A percentile compares a stretch with the other conserved stretches of the same genome.
Conservation (phyloP, 2,797 vertebrate species). For the Acanthurus tractus region DNA sequence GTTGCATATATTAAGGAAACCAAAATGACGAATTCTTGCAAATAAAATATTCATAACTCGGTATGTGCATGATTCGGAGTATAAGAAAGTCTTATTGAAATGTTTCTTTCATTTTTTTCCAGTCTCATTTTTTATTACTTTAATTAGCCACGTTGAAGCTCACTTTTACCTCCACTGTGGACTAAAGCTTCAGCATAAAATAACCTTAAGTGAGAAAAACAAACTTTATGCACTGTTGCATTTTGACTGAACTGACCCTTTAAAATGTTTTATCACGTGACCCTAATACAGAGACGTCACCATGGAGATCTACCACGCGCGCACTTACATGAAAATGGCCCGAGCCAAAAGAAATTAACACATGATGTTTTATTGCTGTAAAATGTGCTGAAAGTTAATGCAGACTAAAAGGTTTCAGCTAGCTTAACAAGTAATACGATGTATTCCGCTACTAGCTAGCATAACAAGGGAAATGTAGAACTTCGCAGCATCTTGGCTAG, state of each 20-base stretch:
- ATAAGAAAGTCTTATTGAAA: too few relatives aligned
- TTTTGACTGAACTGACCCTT: constrained; percentile 15
- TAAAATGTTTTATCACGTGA: constrained; percentile 35
- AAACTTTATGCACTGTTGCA: neutral
- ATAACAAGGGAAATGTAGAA: neutral
- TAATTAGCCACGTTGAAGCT: too few relatives aligned
- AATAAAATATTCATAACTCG: too few relatives aligned
- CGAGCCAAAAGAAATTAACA: rapidly evolving
- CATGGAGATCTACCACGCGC: constrained; percentile 3
- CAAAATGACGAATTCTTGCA: too few relatives aligned
- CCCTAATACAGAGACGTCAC: neutral
- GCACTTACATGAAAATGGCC: neutral
- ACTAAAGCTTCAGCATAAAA: too few relatives aligned
- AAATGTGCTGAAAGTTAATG: too few relatives aligned
- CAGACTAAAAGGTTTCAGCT: neutral
- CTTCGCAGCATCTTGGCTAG: neutral
- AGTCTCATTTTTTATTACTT: too few relatives aligned
- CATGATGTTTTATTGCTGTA: neutral
- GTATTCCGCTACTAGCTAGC: too few relatives aligned
- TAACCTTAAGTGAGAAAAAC: too few relatives aligned
- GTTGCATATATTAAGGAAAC: neutral
- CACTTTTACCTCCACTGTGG: neutral
- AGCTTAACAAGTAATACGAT: too few relatives aligned
- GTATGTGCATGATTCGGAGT: too few relatives aligned
- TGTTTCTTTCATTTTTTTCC: too few relatives aligned